phyloP scores from a whole-genome alignment of 2,888 invertebrate genomes.

The Anodontia alba region DNA sequence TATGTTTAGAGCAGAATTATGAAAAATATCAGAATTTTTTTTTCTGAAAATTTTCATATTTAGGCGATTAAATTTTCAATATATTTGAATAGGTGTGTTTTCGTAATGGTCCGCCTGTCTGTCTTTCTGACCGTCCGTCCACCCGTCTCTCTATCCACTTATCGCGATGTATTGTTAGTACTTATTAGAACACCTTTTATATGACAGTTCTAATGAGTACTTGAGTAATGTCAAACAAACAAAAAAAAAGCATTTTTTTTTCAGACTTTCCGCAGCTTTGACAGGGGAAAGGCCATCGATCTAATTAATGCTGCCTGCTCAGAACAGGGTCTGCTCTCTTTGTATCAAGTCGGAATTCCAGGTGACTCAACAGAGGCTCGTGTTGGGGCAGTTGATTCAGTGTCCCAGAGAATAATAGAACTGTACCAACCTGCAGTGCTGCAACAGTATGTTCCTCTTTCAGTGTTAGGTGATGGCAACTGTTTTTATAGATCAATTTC shows the following conservation, averaged over 20 bases:
- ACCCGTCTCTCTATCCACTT: too few species aligned
- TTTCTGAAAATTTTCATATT: too few species aligned
- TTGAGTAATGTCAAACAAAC: too few species aligned
- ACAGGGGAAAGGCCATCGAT: neutral
- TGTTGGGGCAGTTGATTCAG: neutral
- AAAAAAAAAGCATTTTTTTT: neutral
- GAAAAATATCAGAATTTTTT: too few species aligned
- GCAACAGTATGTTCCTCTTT: neutral
- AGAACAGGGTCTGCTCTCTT: constrained; percentile 7
- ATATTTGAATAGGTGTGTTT: too few species aligned
- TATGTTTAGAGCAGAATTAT: too few species aligned
- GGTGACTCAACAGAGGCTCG: constrained; percentile 1
- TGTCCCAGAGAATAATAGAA: neutral
- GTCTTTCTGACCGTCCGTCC: too few species aligned
- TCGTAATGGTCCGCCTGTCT: too few species aligned
- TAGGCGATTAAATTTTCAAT: too few species aligned
- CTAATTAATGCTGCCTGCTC: constrained; percentile 4
- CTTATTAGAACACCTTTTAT: too few species aligned
- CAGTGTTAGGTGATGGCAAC: neutral
- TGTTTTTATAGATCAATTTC: neutral
- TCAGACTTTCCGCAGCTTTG: neutral
- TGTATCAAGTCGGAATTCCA: neutral
- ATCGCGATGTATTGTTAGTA: too few species aligned
- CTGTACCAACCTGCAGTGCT: neutral
- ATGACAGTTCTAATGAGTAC: too few species aligned